phyloP scores from a whole-genome alignment of 2,113 vertebrate species.

The Amphiprion ocellaris region DNA sequence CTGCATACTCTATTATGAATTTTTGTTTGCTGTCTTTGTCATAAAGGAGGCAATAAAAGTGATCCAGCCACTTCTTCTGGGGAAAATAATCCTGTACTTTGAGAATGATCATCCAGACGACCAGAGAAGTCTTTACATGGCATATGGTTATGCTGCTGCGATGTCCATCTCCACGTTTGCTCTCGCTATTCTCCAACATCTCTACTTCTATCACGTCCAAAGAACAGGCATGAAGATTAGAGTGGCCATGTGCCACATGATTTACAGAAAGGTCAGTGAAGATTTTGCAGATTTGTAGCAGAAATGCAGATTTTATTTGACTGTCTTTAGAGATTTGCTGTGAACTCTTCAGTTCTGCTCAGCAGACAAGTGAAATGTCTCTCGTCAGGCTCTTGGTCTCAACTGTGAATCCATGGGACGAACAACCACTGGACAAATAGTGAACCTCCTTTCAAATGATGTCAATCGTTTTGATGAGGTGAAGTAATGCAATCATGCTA shows the following conservation, averaged over 20 bases:
- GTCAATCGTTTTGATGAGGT: conserved; percentile 95
- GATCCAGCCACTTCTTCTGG: conserved; percentile 90
- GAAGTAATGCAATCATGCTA: neutral
- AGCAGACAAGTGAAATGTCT: neutral
- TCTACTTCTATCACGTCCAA: conserved; percentile 92
- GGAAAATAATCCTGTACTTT: conserved; percentile 90
- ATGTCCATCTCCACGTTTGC: conserved; percentile 85
- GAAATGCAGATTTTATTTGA: neutral
- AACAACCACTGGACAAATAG: conserved; percentile 95
- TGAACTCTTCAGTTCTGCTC: neutral
- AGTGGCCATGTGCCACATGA: conserved; percentile 95
- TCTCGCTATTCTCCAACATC: conserved; percentile 88
- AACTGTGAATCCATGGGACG: conserved; percentile 89
- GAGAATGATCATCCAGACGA: conserved; percentile 79
- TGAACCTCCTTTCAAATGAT: conserved; percentile 95
- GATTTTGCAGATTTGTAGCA: neutral
- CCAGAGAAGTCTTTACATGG: conserved; percentile 64
- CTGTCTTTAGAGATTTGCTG: neutral
- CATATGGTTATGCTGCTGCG: conserved; percentile 83
- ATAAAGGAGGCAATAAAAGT: conserved; percentile 89
- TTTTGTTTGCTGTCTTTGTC: neutral
- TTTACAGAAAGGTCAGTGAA: conserved; percentile 91
- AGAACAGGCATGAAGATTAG: conserved; percentile 91
- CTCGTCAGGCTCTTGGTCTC: conserved; percentile 89
- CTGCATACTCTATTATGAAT: neutral